Base-by-base conservation (phyloP, 2,888 invertebrate genomes). In the Liposcelis brunnea region DNA sequence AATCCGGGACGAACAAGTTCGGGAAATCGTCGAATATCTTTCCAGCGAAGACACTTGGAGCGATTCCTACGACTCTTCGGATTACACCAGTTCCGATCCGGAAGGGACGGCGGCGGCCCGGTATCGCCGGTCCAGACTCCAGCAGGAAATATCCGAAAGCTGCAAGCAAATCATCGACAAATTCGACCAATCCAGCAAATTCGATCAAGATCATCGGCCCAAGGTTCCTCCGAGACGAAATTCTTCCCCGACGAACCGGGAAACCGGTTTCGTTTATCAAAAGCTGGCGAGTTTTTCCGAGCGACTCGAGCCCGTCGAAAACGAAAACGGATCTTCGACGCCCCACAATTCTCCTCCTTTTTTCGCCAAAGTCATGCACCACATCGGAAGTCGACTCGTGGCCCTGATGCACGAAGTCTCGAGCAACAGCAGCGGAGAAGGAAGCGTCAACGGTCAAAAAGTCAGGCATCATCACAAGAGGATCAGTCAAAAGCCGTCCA, bases 41-140 rank as follows among this genome's bases (percentile, higher is more conserved):
- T 89, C 87, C 52, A 86, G 86, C 52, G 90, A 90, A 59, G 90
- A 90, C 57, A 85, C 89, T 2, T 89, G 87, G 86, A 89, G 87
- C 52, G 90, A 90, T 61, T 89, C 87, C 0, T 89, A 87, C 57
- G 90, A 90, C 60, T 87, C 87, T 2, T 87, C 87, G 0, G 89
- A 90, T 60, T 89, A 89, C 56, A 89, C 87, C 2, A 86, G 85
- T 51, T 86, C 86, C 0, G 89, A 90, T 60, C 65, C 86, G 44
- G 87, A 86, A 57, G 77, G 80, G 5, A 71, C 70, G 6, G 65
- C 68, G 6, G 65, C 68, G 0, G 55, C 60, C 8, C 64, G 64
- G n/a, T 64, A 65, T 10, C 70, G 71, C 2, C 71, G 72, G 42
- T 46, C 47, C 31, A 74, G 80, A 56, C 60, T 86, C 10, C 79